Percentiles rank a stretch among this genome's conserved stretches.
phyloP scores from a whole-genome alignment of 53 echinoderm and acorn worm genomes.

The Hippasteria phrygiana region DNA sequence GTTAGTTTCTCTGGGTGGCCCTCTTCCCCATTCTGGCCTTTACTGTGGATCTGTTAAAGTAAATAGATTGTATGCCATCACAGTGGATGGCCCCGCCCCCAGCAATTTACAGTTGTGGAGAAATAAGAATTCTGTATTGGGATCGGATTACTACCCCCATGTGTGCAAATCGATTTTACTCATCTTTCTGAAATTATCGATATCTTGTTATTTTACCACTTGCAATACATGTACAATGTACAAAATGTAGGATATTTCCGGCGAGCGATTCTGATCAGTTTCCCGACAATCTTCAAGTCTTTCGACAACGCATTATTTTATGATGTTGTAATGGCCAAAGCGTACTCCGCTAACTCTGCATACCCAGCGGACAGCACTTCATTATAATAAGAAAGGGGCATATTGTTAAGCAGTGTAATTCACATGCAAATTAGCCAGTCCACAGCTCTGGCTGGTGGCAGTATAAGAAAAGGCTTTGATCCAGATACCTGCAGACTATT shows the following conservation, averaged over 20 bases:
- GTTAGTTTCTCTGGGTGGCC: slow-evolving; percentile 30
- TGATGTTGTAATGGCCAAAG: neutral
- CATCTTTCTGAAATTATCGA: neutral
- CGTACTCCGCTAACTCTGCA: no score
- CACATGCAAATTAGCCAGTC: no score
- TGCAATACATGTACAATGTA: no score
- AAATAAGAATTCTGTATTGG: no score
- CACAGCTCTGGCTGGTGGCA: no score
- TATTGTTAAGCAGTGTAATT: no score
- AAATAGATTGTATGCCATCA: neutral
- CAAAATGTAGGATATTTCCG: slow-evolving; percentile 4
- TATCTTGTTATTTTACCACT: neutral
- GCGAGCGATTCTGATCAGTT: slow-evolving; percentile 6
- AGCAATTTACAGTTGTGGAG: no score
- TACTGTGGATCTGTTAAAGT: neutral
- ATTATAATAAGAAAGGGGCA: no score
- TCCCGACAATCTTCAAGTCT: neutral
- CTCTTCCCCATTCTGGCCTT: slow-evolving; percentile 19
- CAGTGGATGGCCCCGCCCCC: no score
- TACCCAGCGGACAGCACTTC: no score
- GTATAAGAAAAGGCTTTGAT: no score
- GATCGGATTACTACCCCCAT: neutral
- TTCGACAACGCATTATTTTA: neutral
- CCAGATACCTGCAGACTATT: no score
- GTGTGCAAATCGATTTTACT: neutral